Evolutionary conservation across 1,140 invertebrate species (phyloP).

Genomic region (Ceratosolen fusciceps): DNA sequence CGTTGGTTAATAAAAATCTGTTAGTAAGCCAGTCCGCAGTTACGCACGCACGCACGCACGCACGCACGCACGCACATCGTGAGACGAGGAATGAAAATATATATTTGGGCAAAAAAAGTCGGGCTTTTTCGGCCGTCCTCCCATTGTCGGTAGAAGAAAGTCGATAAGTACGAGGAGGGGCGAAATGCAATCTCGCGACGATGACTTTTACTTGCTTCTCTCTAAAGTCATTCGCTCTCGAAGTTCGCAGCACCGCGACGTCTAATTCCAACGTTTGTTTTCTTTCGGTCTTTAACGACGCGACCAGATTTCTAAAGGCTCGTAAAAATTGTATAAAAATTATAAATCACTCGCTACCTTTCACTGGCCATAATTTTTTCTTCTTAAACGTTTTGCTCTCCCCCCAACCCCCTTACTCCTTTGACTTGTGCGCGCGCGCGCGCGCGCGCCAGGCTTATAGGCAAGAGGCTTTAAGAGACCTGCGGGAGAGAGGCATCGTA

Average conservation of each 20-base stretch:
- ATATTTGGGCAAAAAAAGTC: background rate
- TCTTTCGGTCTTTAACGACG: background rate
- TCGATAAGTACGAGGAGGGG: slow-evolving; percentile 1
- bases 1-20: too few relatives aligned
- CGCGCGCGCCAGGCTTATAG: background rate
- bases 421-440: too few relatives aligned
- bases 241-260: background rate
- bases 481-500: too few relatives aligned
- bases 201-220: background rate
- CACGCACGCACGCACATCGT: too few relatives aligned
- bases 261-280: background rate
- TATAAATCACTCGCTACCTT: background rate
- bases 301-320: slow-evolving; percentile 9
- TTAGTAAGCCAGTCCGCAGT: too few relatives aligned
- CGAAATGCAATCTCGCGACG: background rate
- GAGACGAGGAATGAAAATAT: background rate
- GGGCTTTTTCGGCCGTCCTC: background rate
- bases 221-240: background rate
- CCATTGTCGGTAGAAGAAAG: background rate
- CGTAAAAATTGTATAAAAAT: slow-evolving; percentile 8
- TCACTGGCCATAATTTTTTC: too few relatives aligned
- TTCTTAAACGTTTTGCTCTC: too few relatives aligned
- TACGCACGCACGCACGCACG: background rate
- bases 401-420: too few relatives aligned
- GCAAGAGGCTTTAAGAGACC: too few relatives aligned